Conservation (phyloP, 2,113 vertebrate species). For the Tupaia tana region DNA sequence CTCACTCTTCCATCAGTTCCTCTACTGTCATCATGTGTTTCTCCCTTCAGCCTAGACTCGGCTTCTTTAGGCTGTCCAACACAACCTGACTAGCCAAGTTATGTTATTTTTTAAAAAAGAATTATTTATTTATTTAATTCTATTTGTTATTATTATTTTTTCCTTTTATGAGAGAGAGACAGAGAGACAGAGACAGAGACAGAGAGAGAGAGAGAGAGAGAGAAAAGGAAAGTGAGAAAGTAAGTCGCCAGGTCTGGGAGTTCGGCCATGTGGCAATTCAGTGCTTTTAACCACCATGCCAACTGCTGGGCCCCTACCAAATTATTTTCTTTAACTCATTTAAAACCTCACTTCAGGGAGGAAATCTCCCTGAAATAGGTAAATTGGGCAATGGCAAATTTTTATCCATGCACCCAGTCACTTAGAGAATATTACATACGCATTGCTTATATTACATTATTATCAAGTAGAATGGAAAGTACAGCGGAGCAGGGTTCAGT, state of each 20-base stretch:
- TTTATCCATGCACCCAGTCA: background rate
- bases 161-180: too few species aligned
- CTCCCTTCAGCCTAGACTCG: background rate
- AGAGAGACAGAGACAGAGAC: too few species aligned
- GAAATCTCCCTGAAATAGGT: background rate
- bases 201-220: too few species aligned
- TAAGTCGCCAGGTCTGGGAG: too few species aligned
- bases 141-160: too few species aligned
- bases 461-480: background rate
- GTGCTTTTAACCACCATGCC: too few species aligned
- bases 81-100: background rate
- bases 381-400: background rate
- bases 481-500: background rate
- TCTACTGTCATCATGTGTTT: constrained; percentile 19
- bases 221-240: too few species aligned
- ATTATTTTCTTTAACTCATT: background rate
- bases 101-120: too few species aligned
- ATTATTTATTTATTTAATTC: too few species aligned
- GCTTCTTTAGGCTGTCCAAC: background rate
- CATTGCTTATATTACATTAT: background rate
- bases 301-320: background rate
- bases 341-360: constrained; percentile 13
- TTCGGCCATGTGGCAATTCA: too few species aligned
- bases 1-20: background rate
- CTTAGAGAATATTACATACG: constrained; percentile 4